Base-by-base conservation (phyloP, 1,140 invertebrate species). In the Cotesia typhae region DNA sequence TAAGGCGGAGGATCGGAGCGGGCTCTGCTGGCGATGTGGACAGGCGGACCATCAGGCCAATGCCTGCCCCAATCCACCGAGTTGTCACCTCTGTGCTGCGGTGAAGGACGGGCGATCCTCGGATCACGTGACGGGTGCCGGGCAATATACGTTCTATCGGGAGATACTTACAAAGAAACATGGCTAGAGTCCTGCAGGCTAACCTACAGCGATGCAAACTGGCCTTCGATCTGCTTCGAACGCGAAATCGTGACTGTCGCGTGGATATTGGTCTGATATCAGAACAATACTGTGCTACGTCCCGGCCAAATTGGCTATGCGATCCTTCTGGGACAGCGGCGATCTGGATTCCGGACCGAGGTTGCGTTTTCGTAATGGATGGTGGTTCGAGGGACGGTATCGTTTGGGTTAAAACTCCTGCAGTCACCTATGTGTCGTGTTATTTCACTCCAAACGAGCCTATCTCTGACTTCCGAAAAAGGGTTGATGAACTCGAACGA, bases 401-500 rank as follows among this genome's bases (percentile, higher is more conserved):
- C 53, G 67, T 73, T 1, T 77, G 75, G 76, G 63, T 75, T 10
- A 68, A 51, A 36, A 71, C 41, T n/a, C 36, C 59, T 0, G 51
- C 14, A 17, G 36, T 55, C 1, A 73, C 66, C 1, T 68, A 57
- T 17, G 41, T 70, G 10, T 72, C 67, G 59, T 74, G 70, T 68
- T 77, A 77, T 60, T 66, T 76, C 51, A 67, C 76, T 6, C 74
- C 70, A 0, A 77, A 76, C 53, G 65, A 74, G 10, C 17, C 14
- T 28, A 76, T 77, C 0, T 9, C 12, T n/a, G 66, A 67, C 0
- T 76, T 74, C 53, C 67, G 52, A 57, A 55, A 60, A 1, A 76
- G 66, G 35, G 63, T 74, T 1, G 55, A 74, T n/a, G 51, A 14
- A 3, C 35, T 74, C 14, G 61, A 74, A 35, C 17, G 67, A n/a